Conservation (phyloP, 2,888 invertebrate species). For the Drosophila affinis region DNA sequence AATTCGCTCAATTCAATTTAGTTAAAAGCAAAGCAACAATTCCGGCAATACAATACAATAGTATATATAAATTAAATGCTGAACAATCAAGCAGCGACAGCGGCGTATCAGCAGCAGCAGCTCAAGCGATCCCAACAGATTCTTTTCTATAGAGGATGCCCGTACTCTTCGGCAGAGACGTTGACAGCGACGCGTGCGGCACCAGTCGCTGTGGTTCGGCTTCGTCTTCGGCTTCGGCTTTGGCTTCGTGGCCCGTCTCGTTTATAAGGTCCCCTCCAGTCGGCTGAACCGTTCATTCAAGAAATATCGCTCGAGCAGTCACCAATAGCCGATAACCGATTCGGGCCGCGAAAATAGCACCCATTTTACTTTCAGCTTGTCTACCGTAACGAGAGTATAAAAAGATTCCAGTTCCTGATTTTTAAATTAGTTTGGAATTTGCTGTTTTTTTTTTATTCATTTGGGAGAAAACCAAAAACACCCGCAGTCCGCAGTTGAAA, state of each 20-base stretch:
- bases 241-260: conserved; percentile 7
- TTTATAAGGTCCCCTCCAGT: conserved; percentile 52
- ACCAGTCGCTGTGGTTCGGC: background rate
- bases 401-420: conserved; percentile 46
- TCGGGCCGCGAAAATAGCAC: conserved; percentile 3
- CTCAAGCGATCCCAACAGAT: conserved; percentile 14
- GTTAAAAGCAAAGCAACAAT: conserved; percentile 54
- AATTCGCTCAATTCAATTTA: conserved; percentile 61
- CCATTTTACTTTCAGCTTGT: conserved; percentile 18
- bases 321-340: conserved; percentile 42
- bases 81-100: conserved; percentile 49
- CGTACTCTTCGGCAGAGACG: conserved; percentile 1
- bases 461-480: conserved; percentile 3
- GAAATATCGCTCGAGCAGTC: conserved; percentile 53
- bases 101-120: conserved; percentile 2
- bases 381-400: conserved; percentile 58
- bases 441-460: conserved; percentile 18
- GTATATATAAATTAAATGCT: conserved; percentile 62
- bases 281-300: conserved; percentile 53
- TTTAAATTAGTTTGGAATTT: conserved; percentile 46
- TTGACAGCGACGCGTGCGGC: conserved; percentile 19
- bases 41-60: conserved; percentile 54
- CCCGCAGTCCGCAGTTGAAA: conserved; percentile 20
- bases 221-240: no score
- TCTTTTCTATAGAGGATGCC: conserved; percentile 14